Percentiles rank a stretch among this genome's conserved stretches.
Evolutionary conservation across 1,140 invertebrate genomes (phyloP).

Genomic region (Caerostris extrusa): DNA sequence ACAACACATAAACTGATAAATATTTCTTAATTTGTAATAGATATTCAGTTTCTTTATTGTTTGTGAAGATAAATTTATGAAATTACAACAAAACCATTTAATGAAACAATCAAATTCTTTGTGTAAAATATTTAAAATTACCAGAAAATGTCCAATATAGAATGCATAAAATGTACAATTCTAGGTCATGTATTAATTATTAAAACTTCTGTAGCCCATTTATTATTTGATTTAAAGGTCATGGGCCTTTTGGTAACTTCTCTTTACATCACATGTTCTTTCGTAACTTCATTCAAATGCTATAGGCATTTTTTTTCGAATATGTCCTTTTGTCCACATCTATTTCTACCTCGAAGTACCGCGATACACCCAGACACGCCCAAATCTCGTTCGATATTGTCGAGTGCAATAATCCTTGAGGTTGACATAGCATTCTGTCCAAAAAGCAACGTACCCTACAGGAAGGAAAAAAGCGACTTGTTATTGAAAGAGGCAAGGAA

Average conservation of each 20-base stretch:
- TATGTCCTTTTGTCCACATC: not conserved
- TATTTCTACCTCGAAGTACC: constrained; percentile 14
- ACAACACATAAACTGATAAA: no score
- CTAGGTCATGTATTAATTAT: no score
- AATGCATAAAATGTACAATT: no score
- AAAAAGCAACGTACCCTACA: not conserved
- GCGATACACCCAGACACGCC: not conserved
- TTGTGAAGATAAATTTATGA: no score
- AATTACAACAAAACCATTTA: no score
- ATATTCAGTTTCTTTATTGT: no score
- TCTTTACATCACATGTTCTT: not conserved
- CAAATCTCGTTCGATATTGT: not conserved
- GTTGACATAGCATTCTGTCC: not conserved
- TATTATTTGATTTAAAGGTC: not conserved
- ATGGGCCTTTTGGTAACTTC: not conserved
- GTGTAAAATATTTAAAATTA: no score
- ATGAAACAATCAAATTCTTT: no score
- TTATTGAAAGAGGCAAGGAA: not conserved
- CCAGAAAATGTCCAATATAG: no score
- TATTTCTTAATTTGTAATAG: no score
- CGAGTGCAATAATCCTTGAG: not conserved
- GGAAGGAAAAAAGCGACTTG: not conserved
- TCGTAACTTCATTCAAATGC: constrained; percentile 1
- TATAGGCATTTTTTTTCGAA: not conserved
- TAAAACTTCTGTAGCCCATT: not conserved